These are phyloP conservation scores for Platycheirus albimanus DNA, from an alignment of 2,888 invertebrate species.

Conservation along the genomic window DNA sequence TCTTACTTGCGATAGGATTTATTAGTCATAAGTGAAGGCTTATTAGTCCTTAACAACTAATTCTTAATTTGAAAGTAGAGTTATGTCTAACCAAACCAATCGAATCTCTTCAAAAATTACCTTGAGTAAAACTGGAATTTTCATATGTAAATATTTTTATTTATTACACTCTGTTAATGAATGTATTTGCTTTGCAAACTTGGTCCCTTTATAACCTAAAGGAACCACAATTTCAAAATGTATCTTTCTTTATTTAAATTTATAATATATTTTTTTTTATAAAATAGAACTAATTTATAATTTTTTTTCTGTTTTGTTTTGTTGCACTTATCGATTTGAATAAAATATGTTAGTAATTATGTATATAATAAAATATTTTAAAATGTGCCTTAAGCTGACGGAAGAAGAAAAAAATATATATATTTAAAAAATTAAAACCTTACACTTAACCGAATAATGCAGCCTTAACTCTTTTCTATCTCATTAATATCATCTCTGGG, in stretches of 20 bases:
- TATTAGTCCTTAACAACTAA: no score
- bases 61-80: no score
- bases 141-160: no score
- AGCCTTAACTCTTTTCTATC: conserved; percentile 49
- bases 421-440: conserved; percentile 7
- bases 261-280: conserved; percentile 7
- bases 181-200: no score
- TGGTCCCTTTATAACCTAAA: no score
- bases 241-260: conserved; percentile 3
- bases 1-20: no score
- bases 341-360: conserved; percentile 33
- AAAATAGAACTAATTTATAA: conserved; percentile 8
- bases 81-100: no score
- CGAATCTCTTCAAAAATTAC: no score
- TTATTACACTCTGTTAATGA: no score
- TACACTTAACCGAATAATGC: conserved; percentile 50
- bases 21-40: no score
- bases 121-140: no score
- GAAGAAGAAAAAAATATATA: conserved; percentile 13
- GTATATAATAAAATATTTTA: conserved; percentile 16
- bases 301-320: not conserved
- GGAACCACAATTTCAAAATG: conserved; percentile 8
- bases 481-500: conserved; percentile 47
- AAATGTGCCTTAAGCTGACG: conserved; percentile 38
- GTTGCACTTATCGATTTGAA: conserved; percentile 14